Conservation (phyloP, 92 coral and sea anemone species). For the Heteractis magnifica region DNA sequence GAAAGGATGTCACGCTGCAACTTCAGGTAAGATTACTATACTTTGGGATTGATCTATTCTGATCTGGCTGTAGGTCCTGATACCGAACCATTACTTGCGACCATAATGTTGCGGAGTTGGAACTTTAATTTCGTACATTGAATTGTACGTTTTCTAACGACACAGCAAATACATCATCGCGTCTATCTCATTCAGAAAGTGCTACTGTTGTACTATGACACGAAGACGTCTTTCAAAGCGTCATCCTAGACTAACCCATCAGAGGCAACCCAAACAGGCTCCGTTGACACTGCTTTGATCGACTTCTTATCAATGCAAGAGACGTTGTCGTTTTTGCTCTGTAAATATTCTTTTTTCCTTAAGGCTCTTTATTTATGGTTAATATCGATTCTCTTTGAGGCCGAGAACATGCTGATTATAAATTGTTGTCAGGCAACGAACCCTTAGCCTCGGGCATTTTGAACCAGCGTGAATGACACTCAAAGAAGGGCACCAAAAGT, state of each 20-base stretch:
- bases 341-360: background rate
- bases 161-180: background rate
- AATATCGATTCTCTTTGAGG: background rate
- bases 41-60: background rate
- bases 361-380: background rate
- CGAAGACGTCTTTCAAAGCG: background rate
- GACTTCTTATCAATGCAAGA: background rate
- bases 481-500: background rate
- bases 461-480: background rate
- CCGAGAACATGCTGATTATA: background rate
- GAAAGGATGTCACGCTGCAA: background rate
- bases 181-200: background rate
- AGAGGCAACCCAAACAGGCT: background rate
- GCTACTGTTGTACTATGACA: background rate
- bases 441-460: constrained; percentile 13
- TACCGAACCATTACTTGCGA: background rate
- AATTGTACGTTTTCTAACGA: background rate
- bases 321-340: background rate
- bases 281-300: background rate
- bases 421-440: constrained; percentile 16
- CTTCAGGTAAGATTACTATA: background rate
- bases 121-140: background rate
- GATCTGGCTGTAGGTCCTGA: background rate
- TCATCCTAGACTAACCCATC: background rate
- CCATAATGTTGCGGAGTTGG: background rate